These are phyloP conservation scores for Tenebrosternarchus preto DNA, from an alignment of 2,113 vertebrate species.

Conservation along the genomic window DNA sequence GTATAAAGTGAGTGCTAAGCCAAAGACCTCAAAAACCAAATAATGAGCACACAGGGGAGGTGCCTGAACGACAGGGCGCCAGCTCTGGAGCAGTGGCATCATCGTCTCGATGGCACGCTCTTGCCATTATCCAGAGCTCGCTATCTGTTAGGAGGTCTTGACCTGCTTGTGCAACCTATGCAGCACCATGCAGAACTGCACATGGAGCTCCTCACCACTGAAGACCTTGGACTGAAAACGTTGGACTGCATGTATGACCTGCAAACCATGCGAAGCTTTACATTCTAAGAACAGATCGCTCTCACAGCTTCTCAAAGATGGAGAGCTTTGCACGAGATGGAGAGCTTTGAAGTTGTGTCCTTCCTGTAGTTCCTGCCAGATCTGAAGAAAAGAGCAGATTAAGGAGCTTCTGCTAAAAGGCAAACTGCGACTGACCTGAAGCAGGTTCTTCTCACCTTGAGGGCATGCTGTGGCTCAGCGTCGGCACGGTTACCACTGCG, in stretches of 20 bases:
- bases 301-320: no score
- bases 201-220: background rate
- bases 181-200: background rate
- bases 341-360: no score
- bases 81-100: background rate
- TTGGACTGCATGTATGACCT: background rate
- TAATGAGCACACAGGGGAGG: constrained; percentile 3
- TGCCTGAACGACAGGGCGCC: background rate
- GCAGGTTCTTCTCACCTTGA: constrained; percentile 67
- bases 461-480: constrained; percentile 58
- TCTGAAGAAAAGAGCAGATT: no score
- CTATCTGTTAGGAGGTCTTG: background rate
- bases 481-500: constrained; percentile 62
- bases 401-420: background rate
- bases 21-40: constrained; percentile 15
- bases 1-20: constrained; percentile 14
- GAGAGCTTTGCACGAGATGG: no score
- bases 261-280: background rate
- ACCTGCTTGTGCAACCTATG: no score
- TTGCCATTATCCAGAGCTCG: background rate
- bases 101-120: background rate
- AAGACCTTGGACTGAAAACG: background rate
- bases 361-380: no score
- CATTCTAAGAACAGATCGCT: no score
- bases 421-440: background rate